Percentiles rank a stretch among this genome's conserved stretches.
phyloP scores from a whole-genome alignment of 2,888 invertebrate species.

The Stenurella melanura region DNA sequence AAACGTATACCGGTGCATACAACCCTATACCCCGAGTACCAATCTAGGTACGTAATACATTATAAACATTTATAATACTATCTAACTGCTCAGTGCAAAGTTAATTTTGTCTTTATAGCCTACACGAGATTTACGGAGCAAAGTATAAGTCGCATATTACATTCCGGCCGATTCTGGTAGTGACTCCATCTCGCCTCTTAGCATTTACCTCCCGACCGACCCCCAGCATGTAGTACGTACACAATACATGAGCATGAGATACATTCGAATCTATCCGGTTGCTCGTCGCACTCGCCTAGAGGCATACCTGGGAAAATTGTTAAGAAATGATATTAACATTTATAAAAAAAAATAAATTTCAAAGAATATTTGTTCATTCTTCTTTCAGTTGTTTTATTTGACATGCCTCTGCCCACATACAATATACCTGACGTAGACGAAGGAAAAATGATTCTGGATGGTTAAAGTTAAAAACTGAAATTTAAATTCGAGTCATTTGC shows the following conservation, averaged over 20 bases:
- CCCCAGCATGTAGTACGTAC: conserved; percentile 13
- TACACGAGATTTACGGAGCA: conserved; percentile 70
- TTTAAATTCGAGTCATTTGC: no score
- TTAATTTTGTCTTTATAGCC: conserved; percentile 72
- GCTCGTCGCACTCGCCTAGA: background rate
- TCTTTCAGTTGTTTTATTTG: background rate
- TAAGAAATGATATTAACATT: conserved; percentile 12
- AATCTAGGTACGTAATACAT: conserved; percentile 55
- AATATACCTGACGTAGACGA: background rate
- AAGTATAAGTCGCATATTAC: conserved; percentile 70
- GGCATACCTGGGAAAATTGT: conserved; percentile 18
- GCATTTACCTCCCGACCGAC: background rate
- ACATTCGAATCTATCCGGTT: conserved; percentile 1
- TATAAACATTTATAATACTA: conserved; percentile 66
- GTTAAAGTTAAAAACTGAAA: no score
- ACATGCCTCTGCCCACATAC: background rate
- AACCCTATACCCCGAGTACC: background rate
- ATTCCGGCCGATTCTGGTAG: conserved; percentile 65
- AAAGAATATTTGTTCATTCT: conserved; percentile 7
- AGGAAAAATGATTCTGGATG: background rate
- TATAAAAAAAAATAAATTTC: conserved; percentile 8
- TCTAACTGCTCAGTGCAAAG: conserved; percentile 57
- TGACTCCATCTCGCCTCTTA: conserved; percentile 64
- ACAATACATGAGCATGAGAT: conserved; percentile 10
- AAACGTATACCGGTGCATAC: background rate